Evolutionary conservation across 2,888 invertebrate genomes (phyloP).

Genomic region (Drosophila demipolita): DNA sequence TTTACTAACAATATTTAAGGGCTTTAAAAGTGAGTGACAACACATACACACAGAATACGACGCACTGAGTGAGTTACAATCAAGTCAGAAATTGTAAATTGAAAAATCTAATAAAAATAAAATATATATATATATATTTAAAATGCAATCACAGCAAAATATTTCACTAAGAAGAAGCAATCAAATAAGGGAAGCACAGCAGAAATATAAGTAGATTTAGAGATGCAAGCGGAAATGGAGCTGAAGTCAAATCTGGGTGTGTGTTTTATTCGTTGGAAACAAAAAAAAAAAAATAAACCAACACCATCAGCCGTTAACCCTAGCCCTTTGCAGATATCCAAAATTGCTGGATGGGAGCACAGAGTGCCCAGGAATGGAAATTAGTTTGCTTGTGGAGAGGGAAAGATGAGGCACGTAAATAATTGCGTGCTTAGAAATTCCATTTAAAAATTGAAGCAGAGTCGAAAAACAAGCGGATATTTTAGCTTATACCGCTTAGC

Average conservation of each 20-base stretch:
- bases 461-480: not conserved
- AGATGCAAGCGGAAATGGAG: not conserved
- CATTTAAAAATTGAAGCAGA: not conserved
- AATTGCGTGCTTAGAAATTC: conserved; percentile 15
- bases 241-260: conserved; percentile 1
- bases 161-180: conserved; percentile 23
- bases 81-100: conserved; percentile 18
- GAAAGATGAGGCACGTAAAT: conserved; percentile 11
- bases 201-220: not conserved
- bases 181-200: not conserved
- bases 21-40: conserved; percentile 1
- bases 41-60: not conserved
- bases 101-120: conserved; percentile 9
- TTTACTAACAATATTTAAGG: not conserved
- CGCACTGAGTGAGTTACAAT: conserved; percentile 9
- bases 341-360: not conserved
- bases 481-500: not conserved
- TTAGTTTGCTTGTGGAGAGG: conserved; percentile 11
- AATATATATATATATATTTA: conserved; percentile 1
- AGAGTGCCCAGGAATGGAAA: conserved; percentile 17
- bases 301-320: conserved; percentile 26
- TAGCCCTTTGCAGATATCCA: conserved; percentile 21
- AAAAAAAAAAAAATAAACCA: not conserved
- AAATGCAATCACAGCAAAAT: conserved; percentile 47
- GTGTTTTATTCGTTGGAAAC: conserved; percentile 13